A percentile compares a stretch with the other conserved stretches of the same genome.
Conservation (phyloP, 2,888 invertebrate genomes). For the Plagodis dolabraria region DNA sequence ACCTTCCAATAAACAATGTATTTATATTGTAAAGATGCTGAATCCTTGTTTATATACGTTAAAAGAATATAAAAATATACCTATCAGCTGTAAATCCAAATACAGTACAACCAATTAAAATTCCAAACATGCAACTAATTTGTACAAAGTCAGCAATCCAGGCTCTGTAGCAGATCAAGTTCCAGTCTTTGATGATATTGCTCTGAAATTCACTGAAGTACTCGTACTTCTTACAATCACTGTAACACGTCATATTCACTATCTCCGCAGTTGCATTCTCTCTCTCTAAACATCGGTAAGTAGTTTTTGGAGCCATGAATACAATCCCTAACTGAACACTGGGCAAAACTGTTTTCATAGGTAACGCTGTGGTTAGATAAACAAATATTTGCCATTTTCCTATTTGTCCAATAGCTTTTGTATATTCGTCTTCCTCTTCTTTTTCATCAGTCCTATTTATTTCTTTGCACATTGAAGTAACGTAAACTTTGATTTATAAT, state of each 20-base stretch:
- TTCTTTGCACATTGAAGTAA: too few species aligned
- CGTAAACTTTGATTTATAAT: too few species aligned
- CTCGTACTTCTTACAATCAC: constrained; percentile 77
- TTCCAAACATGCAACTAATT: constrained; percentile 88
- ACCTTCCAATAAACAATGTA: too few species aligned
- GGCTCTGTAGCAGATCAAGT: constrained; percentile 86
- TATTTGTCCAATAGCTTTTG: constrained; percentile 60
- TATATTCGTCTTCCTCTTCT: constrained; percentile 22
- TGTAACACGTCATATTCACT: constrained; percentile 71
- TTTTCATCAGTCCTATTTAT: too few species aligned
- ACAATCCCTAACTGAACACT: constrained; percentile 89
- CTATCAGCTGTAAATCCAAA: constrained; percentile 89
- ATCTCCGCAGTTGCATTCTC: constrained; percentile 45
- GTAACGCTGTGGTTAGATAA: constrained; percentile 83
- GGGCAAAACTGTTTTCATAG: constrained; percentile 87
- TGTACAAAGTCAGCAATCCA: constrained; percentile 87
- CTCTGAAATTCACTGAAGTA: constrained; percentile 86
- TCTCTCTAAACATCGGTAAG: constrained; percentile 69
- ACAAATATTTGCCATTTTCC: constrained; percentile 87
- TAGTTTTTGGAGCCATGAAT: constrained; percentile 87
- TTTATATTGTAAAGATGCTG: too few species aligned
- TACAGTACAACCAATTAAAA: constrained; percentile 87
- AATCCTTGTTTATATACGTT: too few species aligned
- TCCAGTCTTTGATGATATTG: constrained; percentile 89
- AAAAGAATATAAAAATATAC: constrained; percentile 58